phyloP scores from a whole-genome alignment of 2,113 vertebrate species.

The Halcyon senegalensis region DNA sequence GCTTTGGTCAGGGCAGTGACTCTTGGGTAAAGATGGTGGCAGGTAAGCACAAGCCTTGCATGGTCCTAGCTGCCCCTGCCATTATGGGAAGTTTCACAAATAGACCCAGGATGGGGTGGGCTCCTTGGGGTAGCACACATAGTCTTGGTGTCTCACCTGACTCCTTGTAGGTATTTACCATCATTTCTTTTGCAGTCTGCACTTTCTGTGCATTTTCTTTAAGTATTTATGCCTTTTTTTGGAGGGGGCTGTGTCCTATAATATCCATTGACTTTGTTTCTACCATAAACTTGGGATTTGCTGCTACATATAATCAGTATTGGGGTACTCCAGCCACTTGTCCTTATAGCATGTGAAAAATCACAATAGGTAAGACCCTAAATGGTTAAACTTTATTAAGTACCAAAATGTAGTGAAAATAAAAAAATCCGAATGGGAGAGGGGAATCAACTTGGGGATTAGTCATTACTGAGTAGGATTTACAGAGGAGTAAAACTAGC shows the following conservation, averaged over 20 bases:
- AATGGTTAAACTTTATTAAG: constrained; percentile 53
- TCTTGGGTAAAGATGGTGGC: neutral
- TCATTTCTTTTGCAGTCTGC: neutral
- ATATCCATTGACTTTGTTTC: neutral
- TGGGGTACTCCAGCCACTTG: neutral
- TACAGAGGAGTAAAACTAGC: constrained; percentile 71
- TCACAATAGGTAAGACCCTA: neutral
- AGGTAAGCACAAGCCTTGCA: neutral
- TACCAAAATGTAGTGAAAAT: constrained; percentile 50
- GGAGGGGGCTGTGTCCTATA: neutral
- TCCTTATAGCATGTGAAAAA: neutral
- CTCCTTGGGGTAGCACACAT: neutral
- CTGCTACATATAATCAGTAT: neutral
- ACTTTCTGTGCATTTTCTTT: neutral
- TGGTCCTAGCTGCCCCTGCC: neutral
- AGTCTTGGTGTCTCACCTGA: neutral
- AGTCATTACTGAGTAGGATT: constrained; percentile 76
- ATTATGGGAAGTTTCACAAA: neutral
- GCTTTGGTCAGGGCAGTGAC: neutral
- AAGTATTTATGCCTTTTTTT: neutral
- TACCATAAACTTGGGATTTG: neutral
- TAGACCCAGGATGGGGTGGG: neutral
- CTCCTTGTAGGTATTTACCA: neutral
- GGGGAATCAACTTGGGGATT: constrained; percentile 61
- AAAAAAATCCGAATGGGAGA: constrained; percentile 59